Conservation (phyloP, 2,113 vertebrate species). For the Macroglossus sobrinus region DNA sequence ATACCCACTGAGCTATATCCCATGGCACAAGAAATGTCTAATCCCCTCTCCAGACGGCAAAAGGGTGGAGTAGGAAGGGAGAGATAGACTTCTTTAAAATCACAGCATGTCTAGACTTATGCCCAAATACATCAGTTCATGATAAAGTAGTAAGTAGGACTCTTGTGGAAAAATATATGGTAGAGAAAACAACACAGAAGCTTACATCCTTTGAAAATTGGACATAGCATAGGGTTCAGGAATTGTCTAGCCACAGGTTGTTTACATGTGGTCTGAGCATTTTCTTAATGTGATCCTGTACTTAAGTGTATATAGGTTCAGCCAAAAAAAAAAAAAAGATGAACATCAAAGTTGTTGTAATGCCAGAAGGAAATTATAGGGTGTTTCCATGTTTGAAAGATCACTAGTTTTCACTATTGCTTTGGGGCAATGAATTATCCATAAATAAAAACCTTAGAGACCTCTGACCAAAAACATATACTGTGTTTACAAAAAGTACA, state of each 20-base stretch:
- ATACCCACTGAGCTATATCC: neutral
- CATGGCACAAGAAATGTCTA: neutral
- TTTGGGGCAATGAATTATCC: conserved; percentile 81
- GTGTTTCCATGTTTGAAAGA: conserved; percentile 83
- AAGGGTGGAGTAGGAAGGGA: conserved; percentile 41
- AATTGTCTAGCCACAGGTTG: conserved; percentile 81
- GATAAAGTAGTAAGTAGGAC: conserved; percentile 67
- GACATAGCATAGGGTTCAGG: conserved; percentile 75
- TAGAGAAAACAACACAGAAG: conserved; percentile 57
- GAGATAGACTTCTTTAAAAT: conserved; percentile 68
- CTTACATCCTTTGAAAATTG: conserved; percentile 75
- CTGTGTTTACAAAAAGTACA: conserved; percentile 73
- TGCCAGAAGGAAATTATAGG: conserved; percentile 85
- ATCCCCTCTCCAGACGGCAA: neutral
- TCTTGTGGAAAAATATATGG: conserved; percentile 60
- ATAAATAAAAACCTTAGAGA: conserved; percentile 73
- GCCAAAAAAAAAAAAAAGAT: conserved; percentile 78
- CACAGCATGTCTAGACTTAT: conserved; percentile 70
- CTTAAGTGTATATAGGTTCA: conserved; percentile 79
- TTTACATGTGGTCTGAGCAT: conserved; percentile 80
- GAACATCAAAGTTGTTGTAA: conserved; percentile 79
- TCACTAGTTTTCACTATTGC: conserved; percentile 83
- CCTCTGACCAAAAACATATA: conserved; percentile 72
- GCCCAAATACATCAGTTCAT: conserved; percentile 64
- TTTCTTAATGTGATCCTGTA: conserved; percentile 76